Conservation (phyloP, 1,140 invertebrate species). For the Archivesica marissinica region DNA sequence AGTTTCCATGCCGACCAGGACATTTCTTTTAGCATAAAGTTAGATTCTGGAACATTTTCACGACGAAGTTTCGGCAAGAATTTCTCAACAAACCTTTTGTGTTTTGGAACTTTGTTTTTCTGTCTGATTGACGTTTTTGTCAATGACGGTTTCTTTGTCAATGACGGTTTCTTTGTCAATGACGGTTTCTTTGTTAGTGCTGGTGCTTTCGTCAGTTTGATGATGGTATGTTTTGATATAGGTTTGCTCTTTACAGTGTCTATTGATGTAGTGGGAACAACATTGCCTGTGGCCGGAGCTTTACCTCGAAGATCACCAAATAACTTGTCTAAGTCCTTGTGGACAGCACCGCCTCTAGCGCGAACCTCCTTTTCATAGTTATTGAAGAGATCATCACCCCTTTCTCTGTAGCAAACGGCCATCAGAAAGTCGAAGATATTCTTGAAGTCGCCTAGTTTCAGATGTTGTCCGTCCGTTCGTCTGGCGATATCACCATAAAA, state of each 20-base stretch:
- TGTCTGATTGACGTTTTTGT: background rate
- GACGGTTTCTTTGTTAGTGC: background rate
- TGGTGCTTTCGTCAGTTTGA: background rate
- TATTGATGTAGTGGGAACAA: background rate
- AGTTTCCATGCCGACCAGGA: constrained; percentile 39
- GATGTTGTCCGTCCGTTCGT: constrained; percentile 62
- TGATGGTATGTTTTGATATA: too few species aligned
- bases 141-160: background rate
- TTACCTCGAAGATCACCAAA: constrained; percentile 32
- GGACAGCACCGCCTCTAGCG: too few species aligned
- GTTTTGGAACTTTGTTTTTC: background rate
- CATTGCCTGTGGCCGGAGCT: background rate
- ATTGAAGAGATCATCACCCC: constrained; percentile 25
- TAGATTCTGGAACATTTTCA: constrained; percentile 54
- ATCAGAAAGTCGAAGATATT: constrained; percentile 57
- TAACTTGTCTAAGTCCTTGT: too few species aligned
- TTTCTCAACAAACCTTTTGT: constrained; percentile 13
- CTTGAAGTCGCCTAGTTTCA: constrained; percentile 67
- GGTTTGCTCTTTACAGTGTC: background rate
- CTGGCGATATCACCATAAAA: constrained; percentile 48
- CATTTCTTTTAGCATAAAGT: constrained; percentile 50
- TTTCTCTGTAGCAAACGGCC: constrained; percentile 58
- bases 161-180: background rate
- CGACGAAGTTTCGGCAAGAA: too few species aligned
- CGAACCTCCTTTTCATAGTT: too few species aligned